These are phyloP conservation scores for Pseudoatta argentina DNA, from an alignment of 1,140 invertebrate genomes.

Conservation along the genomic window DNA sequence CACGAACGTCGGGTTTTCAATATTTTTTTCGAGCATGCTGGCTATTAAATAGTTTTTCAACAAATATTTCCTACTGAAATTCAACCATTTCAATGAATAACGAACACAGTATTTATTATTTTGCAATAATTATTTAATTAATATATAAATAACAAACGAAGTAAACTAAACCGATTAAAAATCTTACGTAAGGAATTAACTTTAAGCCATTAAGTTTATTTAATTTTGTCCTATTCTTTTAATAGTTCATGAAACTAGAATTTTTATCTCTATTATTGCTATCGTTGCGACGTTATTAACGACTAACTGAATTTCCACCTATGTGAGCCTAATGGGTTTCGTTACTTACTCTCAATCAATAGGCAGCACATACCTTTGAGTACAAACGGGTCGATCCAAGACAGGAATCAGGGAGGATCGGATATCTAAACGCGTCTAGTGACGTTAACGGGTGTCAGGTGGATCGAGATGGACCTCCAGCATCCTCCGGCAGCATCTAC, in stretches of 20 bases:
- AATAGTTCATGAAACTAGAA: too few relatives aligned
- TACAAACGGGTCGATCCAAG: not conserved
- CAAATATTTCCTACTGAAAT: not conserved
- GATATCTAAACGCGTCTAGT: slow-evolving; percentile 74
- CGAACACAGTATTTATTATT: not conserved
- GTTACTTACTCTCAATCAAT: slow-evolving; percentile 38
- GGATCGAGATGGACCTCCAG: slow-evolving; percentile 70
- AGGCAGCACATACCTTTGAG: not conserved
- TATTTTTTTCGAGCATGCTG: slow-evolving; percentile 17
- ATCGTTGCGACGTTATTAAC: too few relatives aligned
- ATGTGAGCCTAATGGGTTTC: not conserved
- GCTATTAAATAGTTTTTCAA: not conserved
- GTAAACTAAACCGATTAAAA: not conserved
- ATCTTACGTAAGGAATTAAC: not conserved
- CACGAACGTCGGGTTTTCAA: slow-evolving; percentile 47
- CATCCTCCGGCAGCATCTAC: slow-evolving; percentile 53
- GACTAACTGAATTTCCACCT: too few relatives aligned
- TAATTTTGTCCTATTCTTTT: not conserved
- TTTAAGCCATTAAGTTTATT: not conserved
- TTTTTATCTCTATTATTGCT: too few relatives aligned
- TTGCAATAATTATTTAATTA: not conserved
- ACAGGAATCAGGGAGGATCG: slow-evolving; percentile 44
- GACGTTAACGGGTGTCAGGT: slow-evolving; percentile 79
- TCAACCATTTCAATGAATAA: not conserved
- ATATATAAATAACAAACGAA: not conserved